phyloP scores from a whole-genome alignment of 2,113 vertebrate genomes.

The Laterallus jamaicensis region DNA sequence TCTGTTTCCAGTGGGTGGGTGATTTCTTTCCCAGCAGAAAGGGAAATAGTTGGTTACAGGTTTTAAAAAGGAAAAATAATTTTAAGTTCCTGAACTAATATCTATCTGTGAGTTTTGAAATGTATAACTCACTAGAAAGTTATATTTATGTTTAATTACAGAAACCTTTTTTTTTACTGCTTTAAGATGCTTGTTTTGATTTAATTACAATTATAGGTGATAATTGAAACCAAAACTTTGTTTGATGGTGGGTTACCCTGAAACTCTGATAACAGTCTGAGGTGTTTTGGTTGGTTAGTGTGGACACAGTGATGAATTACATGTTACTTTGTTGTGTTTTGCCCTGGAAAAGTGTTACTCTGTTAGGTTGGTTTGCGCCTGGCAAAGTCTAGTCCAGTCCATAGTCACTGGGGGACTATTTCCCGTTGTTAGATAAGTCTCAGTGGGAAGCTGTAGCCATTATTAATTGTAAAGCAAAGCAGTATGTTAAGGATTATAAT shows the following conservation, averaged over 20 bases:
- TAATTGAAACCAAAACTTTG: neutral
- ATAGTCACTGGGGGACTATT: fast-evolving
- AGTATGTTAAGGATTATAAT: neutral
- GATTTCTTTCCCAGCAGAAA: neutral
- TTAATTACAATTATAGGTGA: neutral
- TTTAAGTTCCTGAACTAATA: neutral
- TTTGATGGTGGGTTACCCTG: neutral
- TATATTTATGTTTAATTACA: neutral
- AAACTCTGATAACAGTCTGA: neutral
- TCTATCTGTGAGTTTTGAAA: neutral
- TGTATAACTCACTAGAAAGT: neutral
- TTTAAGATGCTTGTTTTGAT: neutral
- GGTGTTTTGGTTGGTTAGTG: neutral
- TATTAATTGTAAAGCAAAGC: neutral
- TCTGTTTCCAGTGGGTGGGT: neutral
- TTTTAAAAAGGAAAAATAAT: neutral
- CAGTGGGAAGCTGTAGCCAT: neutral
- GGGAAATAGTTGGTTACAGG: neutral
- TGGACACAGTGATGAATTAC: neutral
- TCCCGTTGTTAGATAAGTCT: neutral
- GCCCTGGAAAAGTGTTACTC: neutral
- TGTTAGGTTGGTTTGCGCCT: neutral
- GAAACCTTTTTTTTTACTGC: neutral
- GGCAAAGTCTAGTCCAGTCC: neutral
- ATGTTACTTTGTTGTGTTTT: neutral